A percentile compares a stretch with the other conserved stretches of the same genome.
Conservation (phyloP, 2,888 invertebrate genomes). For the Encarsia formosa region DNA sequence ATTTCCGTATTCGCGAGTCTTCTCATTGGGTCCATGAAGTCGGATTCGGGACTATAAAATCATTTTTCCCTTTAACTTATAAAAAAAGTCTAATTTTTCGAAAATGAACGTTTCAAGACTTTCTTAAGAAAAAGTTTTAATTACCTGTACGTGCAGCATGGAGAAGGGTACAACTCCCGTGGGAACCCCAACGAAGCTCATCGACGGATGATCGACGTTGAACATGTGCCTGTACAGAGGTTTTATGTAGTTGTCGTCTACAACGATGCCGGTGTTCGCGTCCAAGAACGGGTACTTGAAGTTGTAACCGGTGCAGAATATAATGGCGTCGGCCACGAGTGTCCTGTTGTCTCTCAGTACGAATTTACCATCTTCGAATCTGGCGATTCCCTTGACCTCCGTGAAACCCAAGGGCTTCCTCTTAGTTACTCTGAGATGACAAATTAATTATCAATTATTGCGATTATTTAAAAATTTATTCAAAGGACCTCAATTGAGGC, state of each 20-base stretch:
- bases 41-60: no score
- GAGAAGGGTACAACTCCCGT: slow-evolving; percentile 65
- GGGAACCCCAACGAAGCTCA: slow-evolving; percentile 73
- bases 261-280: slow-evolving; percentile 57
- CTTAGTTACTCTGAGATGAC: not conserved
- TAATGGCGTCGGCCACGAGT: slow-evolving; percentile 60
- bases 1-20: no score
- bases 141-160: slow-evolving; percentile 69
- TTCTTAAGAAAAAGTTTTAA: no score
- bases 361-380: slow-evolving; percentile 8
- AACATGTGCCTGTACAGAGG: slow-evolving; percentile 75
- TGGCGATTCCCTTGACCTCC: slow-evolving; percentile 6
- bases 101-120: no score
- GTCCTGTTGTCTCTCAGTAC: slow-evolving; percentile 59
- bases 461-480: not conserved
- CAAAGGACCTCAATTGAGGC: no score
- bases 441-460: not conserved
- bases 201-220: slow-evolving; percentile 69
- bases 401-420: not conserved
- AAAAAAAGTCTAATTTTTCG: no score
- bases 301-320: slow-evolving; percentile 74
- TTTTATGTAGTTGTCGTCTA: slow-evolving; percentile 56
- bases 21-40: no score
- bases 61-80: no score
- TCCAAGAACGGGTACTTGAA: slow-evolving; percentile 69